Evolutionary conservation across 1,140 invertebrate species (phyloP), one percentile per base, ranked within the genome.

Genomic region (Drosophila carrolli): DNA sequence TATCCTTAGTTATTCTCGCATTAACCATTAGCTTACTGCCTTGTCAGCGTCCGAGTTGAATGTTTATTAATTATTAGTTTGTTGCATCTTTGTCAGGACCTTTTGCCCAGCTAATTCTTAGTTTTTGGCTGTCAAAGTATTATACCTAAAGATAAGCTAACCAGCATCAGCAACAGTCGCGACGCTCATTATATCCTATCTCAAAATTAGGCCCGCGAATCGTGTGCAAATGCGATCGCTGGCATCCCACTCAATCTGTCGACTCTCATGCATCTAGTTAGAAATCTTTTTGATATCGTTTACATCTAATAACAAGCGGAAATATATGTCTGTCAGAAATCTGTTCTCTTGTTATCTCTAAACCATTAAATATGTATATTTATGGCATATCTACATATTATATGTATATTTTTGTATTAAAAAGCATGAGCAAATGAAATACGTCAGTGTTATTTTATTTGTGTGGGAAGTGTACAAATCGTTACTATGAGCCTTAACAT

Each of bases 371-470:
- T 79, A 88, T 77, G 62, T 79, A 73, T 58, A 70, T 76, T 48
- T 65, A 78, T 48, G 67, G 51, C 51, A 71, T 70, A 70, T 57
- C 51, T 74, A 38, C 56, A 82, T 65, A 85, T 84, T 35, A 58
- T 78, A 59, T 86, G 44, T 86, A 78, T 88, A 77, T 79, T 86
- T 81, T 86, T 86, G 56, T 88, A 86, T 86, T 86, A 88, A 86
- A 79, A 82, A 76, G 74, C 65, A 58, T 81, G 47, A 78, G 47
- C 38, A 72, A 73, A 78, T 58, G 19, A 55, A 54, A 29, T 40
- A 9, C 29, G 41, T 43, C 13, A 44, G 1, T 60, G 19, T 0
- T 43, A 35, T 35, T 14, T 32, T 27, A 37, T 46, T 11, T 19
- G 13, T 19, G 4, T 27, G 19, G n/a, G 47, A 13, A 10, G 1